Evolutionary conservation across 1,140 invertebrate species (phyloP).

Genomic region (Aphidius ervi): DNA sequence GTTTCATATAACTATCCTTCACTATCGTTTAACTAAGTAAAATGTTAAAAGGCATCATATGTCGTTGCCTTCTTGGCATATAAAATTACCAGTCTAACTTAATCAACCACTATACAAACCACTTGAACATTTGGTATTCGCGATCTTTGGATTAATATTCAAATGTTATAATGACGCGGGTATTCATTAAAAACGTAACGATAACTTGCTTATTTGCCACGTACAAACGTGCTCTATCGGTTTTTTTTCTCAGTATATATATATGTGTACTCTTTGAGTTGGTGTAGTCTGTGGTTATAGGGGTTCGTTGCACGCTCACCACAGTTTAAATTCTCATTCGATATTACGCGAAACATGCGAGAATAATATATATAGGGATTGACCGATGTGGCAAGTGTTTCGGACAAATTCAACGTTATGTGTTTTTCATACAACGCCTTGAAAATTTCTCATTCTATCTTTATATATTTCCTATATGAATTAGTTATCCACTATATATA

Average conservation of each 20-base stretch:
- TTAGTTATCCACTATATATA: too few relatives aligned
- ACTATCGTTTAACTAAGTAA: too few relatives aligned
- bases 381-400: not conserved
- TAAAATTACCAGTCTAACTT: slow-evolving; percentile 19
- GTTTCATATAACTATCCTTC: too few relatives aligned
- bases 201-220: not conserved
- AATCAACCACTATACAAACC: slow-evolving; percentile 13
- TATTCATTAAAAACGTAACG: slow-evolving; percentile 4
- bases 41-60: too few relatives aligned
- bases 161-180: slow-evolving; percentile 5
- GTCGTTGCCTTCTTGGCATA: slow-evolving; percentile 3
- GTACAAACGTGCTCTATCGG: too few relatives aligned
- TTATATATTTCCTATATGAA: not conserved
- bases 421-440: slow-evolving; percentile 7
- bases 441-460: slow-evolving; percentile 13
- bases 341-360: slow-evolving; percentile 25
- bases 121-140: slow-evolving; percentile 2
- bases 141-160: slow-evolving; percentile 25
- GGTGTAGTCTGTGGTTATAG: slow-evolving; percentile 13
- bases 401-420: too few relatives aligned
- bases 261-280: not conserved
- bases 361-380: slow-evolving; percentile 12
- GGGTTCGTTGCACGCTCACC: slow-evolving; percentile 23
- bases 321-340: slow-evolving; percentile 26
- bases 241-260: too few relatives aligned